Conservation (phyloP, 1,140 invertebrate species). For the Epicauta chinensis region DNA sequence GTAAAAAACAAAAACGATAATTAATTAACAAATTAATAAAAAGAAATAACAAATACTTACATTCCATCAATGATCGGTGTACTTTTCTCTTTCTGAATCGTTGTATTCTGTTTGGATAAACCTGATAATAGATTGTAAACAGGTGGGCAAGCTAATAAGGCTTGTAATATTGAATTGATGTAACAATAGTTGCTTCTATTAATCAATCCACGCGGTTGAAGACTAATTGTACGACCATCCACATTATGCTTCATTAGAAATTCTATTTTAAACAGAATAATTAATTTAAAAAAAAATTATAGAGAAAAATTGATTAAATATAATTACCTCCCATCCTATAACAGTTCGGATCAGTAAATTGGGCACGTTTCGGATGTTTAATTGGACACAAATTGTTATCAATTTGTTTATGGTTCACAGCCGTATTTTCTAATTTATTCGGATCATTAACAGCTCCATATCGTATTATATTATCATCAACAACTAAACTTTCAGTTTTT, state of each 20-base stretch:
- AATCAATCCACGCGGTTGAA: constrained; percentile 79
- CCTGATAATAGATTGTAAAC: constrained; percentile 86
- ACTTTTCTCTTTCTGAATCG: constrained; percentile 48
- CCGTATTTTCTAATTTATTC: constrained; percentile 8
- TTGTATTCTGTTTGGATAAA: constrained; percentile 53
- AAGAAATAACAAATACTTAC: constrained; percentile 52
- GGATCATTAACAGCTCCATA: constrained; percentile 7
- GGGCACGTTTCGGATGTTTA: constrained; percentile 27
- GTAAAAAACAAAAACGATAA: too few species aligned
- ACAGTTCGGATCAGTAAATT: constrained; percentile 52
- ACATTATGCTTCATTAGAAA: constrained; percentile 64
- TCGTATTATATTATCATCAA: background rate
- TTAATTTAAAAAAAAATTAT: constrained; percentile 1
- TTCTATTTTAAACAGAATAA: constrained; percentile 51
- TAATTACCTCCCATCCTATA: constrained; percentile 59
- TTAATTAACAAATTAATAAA: too few species aligned
- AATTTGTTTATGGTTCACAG: constrained; percentile 22
- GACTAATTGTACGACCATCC: constrained; percentile 63
- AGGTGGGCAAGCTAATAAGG: constrained; percentile 84
- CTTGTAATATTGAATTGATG: constrained; percentile 87
- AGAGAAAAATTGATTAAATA: background rate
- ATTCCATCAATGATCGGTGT: constrained; percentile 89
- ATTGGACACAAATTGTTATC: constrained; percentile 29
- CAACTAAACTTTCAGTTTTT: constrained; percentile 4
- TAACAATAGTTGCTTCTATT: constrained; percentile 95